Conservation (phyloP, 2,113 vertebrate genomes). For the Amphiprion ocellaris region DNA sequence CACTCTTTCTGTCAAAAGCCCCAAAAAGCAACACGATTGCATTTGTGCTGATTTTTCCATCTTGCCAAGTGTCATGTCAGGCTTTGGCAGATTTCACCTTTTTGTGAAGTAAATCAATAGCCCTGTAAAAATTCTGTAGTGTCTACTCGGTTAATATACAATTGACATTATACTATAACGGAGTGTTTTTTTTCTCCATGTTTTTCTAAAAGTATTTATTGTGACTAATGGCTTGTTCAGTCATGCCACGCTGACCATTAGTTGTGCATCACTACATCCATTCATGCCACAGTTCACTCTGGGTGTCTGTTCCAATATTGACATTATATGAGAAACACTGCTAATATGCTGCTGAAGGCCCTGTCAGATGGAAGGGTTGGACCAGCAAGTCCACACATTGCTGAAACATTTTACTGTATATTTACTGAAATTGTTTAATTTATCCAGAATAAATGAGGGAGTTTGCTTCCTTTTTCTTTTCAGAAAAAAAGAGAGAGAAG, state of each 20-base stretch:
- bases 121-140: too few relatives aligned
- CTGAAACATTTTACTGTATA: background rate
- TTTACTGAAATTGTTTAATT: conserved; percentile 5
- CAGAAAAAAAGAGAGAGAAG: too few relatives aligned
- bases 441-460: background rate
- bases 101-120: too few relatives aligned
- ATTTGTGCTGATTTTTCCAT: too few relatives aligned
- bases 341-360: background rate
- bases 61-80: too few relatives aligned
- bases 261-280: conserved; percentile 10
- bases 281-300: background rate
- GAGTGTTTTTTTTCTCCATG: too few relatives aligned
- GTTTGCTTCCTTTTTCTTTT: background rate
- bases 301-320: conserved; percentile 13
- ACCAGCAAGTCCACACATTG: background rate
- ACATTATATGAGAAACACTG: background rate
- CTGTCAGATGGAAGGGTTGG: background rate
- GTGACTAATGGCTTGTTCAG: background rate
- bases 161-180: too few relatives aligned
- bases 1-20: too few relatives aligned
- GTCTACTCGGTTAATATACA: too few relatives aligned
- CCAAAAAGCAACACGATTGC: too few relatives aligned
- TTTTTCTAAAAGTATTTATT: background rate
- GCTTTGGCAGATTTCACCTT: too few relatives aligned
- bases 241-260: too few relatives aligned